Percentiles rank a stretch among this genome's conserved stretches.
These are phyloP conservation scores for Ceryle rudis DNA, from an alignment of 2,797 vertebrate genomes.

Conservation along the genomic window DNA sequence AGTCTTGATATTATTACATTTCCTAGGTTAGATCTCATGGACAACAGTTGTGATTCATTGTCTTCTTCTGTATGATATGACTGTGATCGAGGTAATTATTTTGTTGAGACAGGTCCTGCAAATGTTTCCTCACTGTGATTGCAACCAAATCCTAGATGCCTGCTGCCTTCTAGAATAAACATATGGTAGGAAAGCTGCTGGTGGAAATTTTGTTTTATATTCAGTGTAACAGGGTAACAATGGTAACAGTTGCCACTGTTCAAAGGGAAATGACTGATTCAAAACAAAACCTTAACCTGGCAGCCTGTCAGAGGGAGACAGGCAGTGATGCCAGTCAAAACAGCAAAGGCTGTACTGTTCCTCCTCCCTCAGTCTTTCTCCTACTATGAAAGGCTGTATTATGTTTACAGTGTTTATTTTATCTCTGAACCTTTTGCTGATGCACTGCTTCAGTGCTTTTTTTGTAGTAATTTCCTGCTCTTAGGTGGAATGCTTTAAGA, in stretches of 20 bases:
- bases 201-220: slow-evolving; percentile 68
- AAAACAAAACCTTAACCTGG: slow-evolving; percentile 72
- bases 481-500: slow-evolving; percentile 38
- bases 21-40: not conserved
- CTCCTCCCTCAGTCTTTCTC: slow-evolving; percentile 65
- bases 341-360: slow-evolving; percentile 72
- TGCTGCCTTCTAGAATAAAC: slow-evolving; percentile 65
- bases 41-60: not conserved
- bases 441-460: slow-evolving; percentile 29
- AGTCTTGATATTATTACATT: not conserved
- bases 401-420: slow-evolving; percentile 72
- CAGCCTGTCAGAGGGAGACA: slow-evolving; percentile 61
- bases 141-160: slow-evolving; percentile 56
- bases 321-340: slow-evolving; percentile 68
- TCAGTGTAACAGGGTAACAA: slow-evolving; percentile 71
- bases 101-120: slow-evolving; percentile 53
- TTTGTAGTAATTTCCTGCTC: slow-evolving; percentile 7
- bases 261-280: slow-evolving; percentile 62
- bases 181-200: slow-evolving; percentile 70
- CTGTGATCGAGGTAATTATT: slow-evolving; percentile 23
- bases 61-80: not conserved
- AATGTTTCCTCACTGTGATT: slow-evolving; percentile 47
- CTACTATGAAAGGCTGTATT: slow-evolving; percentile 65
- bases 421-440: slow-evolving; percentile 61
- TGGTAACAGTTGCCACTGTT: slow-evolving; percentile 72